phyloP scores from a whole-genome alignment of 2,113 vertebrate species.

The Campylorhamphus procurvoides region DNA sequence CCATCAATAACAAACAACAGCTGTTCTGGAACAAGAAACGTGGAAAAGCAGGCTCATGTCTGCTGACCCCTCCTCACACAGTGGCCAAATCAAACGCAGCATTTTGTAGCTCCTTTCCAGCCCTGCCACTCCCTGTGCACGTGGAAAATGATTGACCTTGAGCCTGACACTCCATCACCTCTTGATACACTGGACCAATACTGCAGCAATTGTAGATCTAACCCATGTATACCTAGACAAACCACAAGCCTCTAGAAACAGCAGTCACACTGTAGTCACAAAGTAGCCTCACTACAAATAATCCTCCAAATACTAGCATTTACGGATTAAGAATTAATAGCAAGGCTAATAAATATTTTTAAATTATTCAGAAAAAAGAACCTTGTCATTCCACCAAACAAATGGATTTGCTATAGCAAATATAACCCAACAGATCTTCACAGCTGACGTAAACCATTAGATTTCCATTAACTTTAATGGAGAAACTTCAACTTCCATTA shows the following conservation, averaged over 20 bases:
- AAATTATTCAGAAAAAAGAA: not conserved
- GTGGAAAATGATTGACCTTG: not conserved
- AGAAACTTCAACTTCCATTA: not conserved
- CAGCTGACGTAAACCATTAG: not conserved
- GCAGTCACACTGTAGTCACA: fast-evolving
- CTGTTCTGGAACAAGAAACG: fast-evolving
- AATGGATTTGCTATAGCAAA: conserved; percentile 7
- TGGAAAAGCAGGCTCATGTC: not conserved
- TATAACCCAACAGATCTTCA: not conserved
- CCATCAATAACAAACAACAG: not conserved
- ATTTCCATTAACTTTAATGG: conserved; percentile 2
- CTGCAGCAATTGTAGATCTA: fast-evolving
- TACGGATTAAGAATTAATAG: not conserved
- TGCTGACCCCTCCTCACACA: not conserved
- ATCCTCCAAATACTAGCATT: not conserved
- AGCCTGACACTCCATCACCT: not conserved
- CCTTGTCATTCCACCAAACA: not conserved
- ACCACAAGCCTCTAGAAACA: not conserved
- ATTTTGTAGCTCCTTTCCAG: not conserved
- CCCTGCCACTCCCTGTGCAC: not conserved
- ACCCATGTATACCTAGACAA: not conserved
- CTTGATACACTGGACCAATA: not conserved
- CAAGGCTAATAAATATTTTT: not conserved
- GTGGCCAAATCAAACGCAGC: not conserved
- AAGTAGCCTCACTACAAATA: not conserved